Conservation (phyloP, 2,113 vertebrate genomes). For the Maylandia zebra region DNA sequence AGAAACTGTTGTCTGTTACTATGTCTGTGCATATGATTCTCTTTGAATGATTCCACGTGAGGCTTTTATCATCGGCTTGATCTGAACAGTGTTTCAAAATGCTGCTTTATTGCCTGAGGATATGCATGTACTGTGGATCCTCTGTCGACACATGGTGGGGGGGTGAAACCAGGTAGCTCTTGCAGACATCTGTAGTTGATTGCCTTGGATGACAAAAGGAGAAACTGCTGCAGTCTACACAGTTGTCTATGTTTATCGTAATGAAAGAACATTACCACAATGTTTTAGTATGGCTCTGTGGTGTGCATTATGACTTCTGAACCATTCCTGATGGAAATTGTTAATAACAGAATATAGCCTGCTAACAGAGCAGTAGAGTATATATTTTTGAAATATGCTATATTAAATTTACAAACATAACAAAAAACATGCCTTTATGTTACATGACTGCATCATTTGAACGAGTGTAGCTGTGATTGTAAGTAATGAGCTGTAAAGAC, state of each 20-base stretch:
- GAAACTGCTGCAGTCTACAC: background rate
- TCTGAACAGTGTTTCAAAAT: background rate
- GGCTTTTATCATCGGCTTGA: background rate
- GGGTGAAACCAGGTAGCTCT: background rate
- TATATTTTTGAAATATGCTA: background rate
- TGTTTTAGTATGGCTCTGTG: background rate
- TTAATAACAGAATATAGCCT: background rate
- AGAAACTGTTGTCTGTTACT: background rate
- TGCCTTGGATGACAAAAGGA: background rate
- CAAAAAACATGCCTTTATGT: background rate
- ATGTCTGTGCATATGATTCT: background rate
- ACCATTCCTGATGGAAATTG: background rate
- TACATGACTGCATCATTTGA: conserved; percentile 1
- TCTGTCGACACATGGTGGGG: background rate
- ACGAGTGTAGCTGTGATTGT: background rate
- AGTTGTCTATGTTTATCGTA: background rate
- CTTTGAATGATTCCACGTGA: background rate
- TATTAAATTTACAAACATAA: background rate
- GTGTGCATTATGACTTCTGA: background rate
- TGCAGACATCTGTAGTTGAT: background rate
- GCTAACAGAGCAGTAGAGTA: background rate
- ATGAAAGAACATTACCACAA: background rate
- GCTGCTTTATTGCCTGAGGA: background rate
- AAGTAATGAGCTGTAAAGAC: background rate
- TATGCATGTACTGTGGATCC: background rate